Percentiles rank a stretch among this genome's conserved stretches.
Conservation (phyloP, 1,140 invertebrate species). For the Euschistus heros region DNA sequence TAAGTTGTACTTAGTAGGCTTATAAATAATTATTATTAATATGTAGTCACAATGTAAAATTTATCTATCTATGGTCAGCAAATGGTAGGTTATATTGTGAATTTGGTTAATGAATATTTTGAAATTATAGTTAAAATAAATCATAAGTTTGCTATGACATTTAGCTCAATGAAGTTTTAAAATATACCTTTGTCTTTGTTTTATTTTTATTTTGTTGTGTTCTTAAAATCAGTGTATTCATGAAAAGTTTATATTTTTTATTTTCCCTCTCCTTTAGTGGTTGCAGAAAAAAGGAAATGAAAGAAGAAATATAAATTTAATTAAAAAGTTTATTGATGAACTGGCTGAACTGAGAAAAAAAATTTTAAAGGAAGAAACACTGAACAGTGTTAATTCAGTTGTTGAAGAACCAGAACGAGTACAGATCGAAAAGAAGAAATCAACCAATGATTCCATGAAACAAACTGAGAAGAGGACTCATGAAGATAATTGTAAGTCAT, state of each 20-base stretch:
- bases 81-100: too few species aligned
- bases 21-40: too few species aligned
- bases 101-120: too few species aligned
- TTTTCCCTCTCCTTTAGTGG: not conserved
- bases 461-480: too few species aligned
- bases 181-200: not conserved
- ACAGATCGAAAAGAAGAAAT: too few species aligned
- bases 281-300: constrained; percentile 1
- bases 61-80: too few species aligned
- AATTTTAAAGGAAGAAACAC: not conserved
- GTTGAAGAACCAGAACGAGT: too few species aligned
- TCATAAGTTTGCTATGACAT: not conserved
- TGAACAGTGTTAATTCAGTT: too few species aligned
- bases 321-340: constrained; percentile 16
- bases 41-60: too few species aligned
- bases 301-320: constrained; percentile 6
- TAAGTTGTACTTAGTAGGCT: too few species aligned
- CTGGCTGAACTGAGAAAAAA: constrained; percentile 9
- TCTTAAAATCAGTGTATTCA: not conserved
- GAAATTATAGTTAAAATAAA: not conserved
- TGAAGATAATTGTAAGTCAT: too few species aligned
- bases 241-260: not conserved
- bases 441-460: too few species aligned
- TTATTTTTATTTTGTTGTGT: not conserved
- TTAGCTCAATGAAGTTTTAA: not conserved